Evolutionary conservation across 2,888 invertebrate species (phyloP), one percentile per base, ranked within the genome.

Genomic region (Plagiodera versicolora): DNA sequence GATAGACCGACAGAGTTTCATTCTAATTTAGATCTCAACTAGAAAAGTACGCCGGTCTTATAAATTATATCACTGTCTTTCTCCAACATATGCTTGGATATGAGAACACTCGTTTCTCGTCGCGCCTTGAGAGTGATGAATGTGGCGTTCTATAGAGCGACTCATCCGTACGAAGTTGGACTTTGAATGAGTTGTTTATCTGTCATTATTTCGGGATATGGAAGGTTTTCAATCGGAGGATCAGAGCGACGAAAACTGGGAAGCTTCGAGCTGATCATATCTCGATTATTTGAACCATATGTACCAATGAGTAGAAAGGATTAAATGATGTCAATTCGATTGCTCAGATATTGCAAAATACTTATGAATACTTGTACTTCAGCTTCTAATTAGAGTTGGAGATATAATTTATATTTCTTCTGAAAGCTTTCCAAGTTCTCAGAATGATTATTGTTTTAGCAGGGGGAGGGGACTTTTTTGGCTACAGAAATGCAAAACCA

Each of bases 121-220:
- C 72, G 70, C 73, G 72, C 68, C 71, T 63, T 67, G 70, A 67
- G 70, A 75, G 75, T 77, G 77, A 76, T 72, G 72, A 62, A 77
- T 76, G 77, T 75, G 72, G 71, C 77, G 75, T 74, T 68, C 70
- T 70, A 70, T 71, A 70, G 66, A 73, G 70, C 73, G 72, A 74
- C 72, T 75, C 77, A 75, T 70, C 72, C 77, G 74, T 75, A 75
- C 67, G 74, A 74, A 77, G 77, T 76, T 77, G 74, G 70, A 70
- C 75, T 72, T 75, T 74, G 63, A 69, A 67, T 65, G 63, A 63
- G 56, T 60, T 65, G 66, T 60, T 67, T 60, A 69, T 66, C 56
- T 66, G 60, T 60, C 61, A 65, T 65, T 62, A 63, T 61, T 67
- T 66, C 63, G 56, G 49, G 50, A 30, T 53, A 46, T 49, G 47